Evolutionary conservation across 2,797 vertebrate species (phyloP).

Genomic region (Phylloscopus collybita): DNA sequence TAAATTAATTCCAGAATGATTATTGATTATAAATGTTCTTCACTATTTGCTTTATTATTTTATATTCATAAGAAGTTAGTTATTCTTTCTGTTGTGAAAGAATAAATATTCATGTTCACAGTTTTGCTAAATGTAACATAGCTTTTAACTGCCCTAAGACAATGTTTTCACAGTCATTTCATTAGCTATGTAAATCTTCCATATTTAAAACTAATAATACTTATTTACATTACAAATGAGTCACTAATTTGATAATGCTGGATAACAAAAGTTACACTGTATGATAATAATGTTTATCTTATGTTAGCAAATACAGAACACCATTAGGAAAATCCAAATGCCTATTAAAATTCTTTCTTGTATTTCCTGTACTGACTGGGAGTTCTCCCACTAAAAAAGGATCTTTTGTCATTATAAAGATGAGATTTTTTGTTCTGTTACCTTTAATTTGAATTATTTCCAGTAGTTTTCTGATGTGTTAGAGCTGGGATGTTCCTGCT

Average conservation of each 20-base stretch:
- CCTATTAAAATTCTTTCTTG: neutral
- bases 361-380: neutral
- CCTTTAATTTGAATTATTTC: neutral
- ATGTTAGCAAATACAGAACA: neutral
- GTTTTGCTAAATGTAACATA: slow-evolving; percentile 2
- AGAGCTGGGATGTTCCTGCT: neutral
- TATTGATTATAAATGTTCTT: neutral
- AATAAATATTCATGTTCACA: slow-evolving; percentile 60
- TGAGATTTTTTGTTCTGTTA: neutral
- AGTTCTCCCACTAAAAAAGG: neutral
- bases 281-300: slow-evolving; percentile 20
- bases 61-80: neutral
- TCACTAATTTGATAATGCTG: slow-evolving; percentile 35
- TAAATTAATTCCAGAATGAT: neutral
- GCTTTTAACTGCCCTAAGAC: neutral
- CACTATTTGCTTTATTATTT: slow-evolving; percentile 26
- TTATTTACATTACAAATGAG: slow-evolving; percentile 46
- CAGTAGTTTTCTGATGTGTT: neutral
- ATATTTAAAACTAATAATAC: slow-evolving; percentile 29
- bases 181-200: slow-evolving; percentile 45
- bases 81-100: slow-evolving; percentile 30
- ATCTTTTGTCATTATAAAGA: neutral
- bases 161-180: slow-evolving; percentile 25
- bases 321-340: neutral
- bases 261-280: slow-evolving; percentile 22